Conservation (phyloP, 2,797 vertebrate genomes). For the Synaphobranchus kaupii region DNA sequence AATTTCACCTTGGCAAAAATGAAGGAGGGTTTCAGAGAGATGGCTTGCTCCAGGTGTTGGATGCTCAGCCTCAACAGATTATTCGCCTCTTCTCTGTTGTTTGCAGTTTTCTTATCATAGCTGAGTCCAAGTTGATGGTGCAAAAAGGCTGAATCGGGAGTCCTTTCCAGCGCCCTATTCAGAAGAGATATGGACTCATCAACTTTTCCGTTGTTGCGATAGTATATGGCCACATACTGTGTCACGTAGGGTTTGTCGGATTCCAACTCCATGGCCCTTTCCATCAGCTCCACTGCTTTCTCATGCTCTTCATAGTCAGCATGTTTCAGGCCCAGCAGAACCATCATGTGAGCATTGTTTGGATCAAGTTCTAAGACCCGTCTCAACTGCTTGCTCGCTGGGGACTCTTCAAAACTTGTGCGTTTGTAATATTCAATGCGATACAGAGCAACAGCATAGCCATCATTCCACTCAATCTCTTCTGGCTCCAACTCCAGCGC, state of each 20-base stretch:
- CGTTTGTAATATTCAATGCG: conserved; percentile 38
- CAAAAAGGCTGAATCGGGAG: conserved; percentile 60
- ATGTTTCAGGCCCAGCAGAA: conserved; percentile 70
- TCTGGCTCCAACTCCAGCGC: conserved; percentile 68
- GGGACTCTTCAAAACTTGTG: fast-evolving
- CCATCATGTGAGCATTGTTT: conserved; percentile 56
- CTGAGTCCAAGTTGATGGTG: conserved; percentile 76
- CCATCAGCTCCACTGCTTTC: conserved; percentile 67
- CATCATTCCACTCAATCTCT: conserved; percentile 65
- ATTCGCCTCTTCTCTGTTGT: conserved; percentile 39
- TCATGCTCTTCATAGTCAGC: background rate
- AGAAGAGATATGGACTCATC: conserved; percentile 62
- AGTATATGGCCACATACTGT: conserved; percentile 73
- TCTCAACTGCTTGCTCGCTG: conserved; percentile 58
- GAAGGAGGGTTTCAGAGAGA: conserved; percentile 52
- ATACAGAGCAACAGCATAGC: conserved; percentile 69
- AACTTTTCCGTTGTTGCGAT: conserved; percentile 54
- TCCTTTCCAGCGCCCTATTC: conserved; percentile 55
- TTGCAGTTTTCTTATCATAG: conserved; percentile 55
- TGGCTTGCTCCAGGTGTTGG: conserved; percentile 62
- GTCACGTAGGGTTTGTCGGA: conserved; percentile 65
- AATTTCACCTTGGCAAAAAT: conserved; percentile 58
- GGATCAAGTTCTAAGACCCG: conserved; percentile 66
- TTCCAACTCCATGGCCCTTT: conserved; percentile 62
- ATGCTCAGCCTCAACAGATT: conserved; percentile 51